Percentiles rank a stretch among this genome's conserved stretches.
Conservation (phyloP, 2,113 vertebrate genomes). For the Condylura cristata region DNA sequence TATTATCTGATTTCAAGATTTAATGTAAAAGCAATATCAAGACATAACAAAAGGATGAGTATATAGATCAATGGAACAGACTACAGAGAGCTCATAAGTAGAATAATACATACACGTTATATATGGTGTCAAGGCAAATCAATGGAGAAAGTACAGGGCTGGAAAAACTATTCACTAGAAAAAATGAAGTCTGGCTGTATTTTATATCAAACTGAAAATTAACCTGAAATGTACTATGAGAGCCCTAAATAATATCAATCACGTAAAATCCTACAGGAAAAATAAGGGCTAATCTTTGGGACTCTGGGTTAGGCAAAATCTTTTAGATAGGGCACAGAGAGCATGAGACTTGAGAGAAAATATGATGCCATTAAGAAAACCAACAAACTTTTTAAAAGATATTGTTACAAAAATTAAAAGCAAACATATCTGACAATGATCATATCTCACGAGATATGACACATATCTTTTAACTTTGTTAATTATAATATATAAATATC, state of each 20-base stretch:
- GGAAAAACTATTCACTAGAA: conserved; percentile 33
- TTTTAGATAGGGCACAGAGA: neutral
- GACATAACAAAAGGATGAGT: neutral
- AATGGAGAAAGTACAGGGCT: neutral
- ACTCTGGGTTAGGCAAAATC: neutral
- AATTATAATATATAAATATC: neutral
- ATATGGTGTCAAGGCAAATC: neutral
- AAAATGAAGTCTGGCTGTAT: neutral
- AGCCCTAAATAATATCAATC: conserved; percentile 7
- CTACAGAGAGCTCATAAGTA: neutral
- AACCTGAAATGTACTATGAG: neutral
- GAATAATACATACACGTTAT: neutral
- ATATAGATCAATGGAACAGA: neutral
- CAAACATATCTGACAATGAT: neutral
- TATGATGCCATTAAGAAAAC: conserved; percentile 11
- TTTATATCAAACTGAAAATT: neutral
- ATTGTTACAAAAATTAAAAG: conserved; percentile 43
- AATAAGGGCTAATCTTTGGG: neutral
- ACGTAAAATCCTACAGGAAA: conserved; percentile 1
- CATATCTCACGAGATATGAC: too few species aligned
- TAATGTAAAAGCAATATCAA: conserved; percentile 24
- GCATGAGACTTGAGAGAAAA: neutral
- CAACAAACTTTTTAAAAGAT: neutral
- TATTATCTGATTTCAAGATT: conserved; percentile 9
- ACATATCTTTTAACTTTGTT: neutral